Evolutionary conservation across 2,113 vertebrate species (phyloP), one percentile per base, ranked within the genome.

Genomic region (Chitala chitala): DNA sequence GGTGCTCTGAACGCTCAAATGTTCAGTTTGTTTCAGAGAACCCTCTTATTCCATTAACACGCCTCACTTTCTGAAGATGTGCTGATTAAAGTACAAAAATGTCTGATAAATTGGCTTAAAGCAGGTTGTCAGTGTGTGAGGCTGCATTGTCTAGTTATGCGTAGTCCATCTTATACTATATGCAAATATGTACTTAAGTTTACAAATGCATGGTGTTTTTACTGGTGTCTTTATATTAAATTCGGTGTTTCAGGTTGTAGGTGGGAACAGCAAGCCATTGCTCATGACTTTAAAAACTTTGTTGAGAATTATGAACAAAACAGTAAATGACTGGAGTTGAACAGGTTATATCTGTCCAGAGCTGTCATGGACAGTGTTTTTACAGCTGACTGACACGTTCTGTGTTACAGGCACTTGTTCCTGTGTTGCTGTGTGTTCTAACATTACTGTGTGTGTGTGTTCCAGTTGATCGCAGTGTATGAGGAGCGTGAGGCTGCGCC

Each of bases 391-490:
- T 61, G 26, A 61, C 58, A n/a, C n/a, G n/a, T n/a, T n/a, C n/a
- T n/a, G 33, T 38, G n/a, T 36, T 13, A 36, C 33, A 61, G 31
- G n/a, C 17, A 7, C 59, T 63, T 36, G 38, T 26, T n/a, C 36
- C 12, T 31, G 46, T 2, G 26, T 20, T 20, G 24, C 22, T 46
- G 48, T 33, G 29, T 33, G 44, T 10, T 22, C 12, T 10, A 3
- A 46, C 17, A 10, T 63, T 3, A 63, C 59, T 33, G 20, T 40
- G 17, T 33, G 13, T 63, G 17, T 56, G 15, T 73, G 87, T 87
- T 75, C 10, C 63, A 99, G 96, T 89, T 99, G 85, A 94, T 98
- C 82, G 97, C 97, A 0, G 89, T 98, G 84, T 98, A 96, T 80
- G 96, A 98, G 1, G 96, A 98, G 69, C 91, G 95, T 88, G 95